Evolutionary conservation across 1,140 invertebrate genomes (phyloP).

Genomic region (Caenorhabditis latens): DNA sequence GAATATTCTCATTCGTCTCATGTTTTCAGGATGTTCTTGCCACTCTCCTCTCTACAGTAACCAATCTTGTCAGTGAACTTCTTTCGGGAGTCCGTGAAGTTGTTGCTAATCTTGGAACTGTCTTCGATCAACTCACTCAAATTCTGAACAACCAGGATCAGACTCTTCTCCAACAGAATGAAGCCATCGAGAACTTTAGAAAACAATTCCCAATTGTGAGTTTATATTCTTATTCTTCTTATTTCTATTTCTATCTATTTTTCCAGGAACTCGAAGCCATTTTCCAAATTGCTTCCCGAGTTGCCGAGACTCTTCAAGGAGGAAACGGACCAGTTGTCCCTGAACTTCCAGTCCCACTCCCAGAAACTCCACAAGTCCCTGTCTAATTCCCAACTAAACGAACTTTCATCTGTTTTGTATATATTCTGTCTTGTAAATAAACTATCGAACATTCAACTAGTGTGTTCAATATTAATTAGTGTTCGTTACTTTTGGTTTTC

Average conservation of each 20-base stretch:
- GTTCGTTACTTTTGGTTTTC: too few relatives aligned
- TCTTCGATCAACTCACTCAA: not conserved
- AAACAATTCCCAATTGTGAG: not conserved
- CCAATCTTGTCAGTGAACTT: not conserved
- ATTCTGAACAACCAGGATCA: not conserved
- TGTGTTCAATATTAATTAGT: too few relatives aligned
- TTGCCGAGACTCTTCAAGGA: not conserved
- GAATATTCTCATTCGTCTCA: too few relatives aligned
- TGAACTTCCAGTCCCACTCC: not conserved
- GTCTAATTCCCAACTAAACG: not conserved
- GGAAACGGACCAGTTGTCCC: not conserved
- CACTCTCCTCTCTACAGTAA: not conserved
- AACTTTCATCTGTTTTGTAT: not conserved
- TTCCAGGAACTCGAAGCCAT: not conserved
- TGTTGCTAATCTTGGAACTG: not conserved
- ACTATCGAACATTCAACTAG: constrained; percentile 6
- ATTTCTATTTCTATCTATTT: not conserved
- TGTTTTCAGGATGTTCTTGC: not conserved
- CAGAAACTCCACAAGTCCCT: not conserved
- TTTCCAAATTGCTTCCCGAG: not conserved
- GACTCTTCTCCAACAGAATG: not conserved
- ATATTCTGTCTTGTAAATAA: not conserved
- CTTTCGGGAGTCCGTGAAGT: not conserved
- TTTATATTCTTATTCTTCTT: not conserved
- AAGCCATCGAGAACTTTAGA: not conserved